These are phyloP conservation scores for Orthonevra nobilis DNA, from an alignment of 2,888 invertebrate genomes.

Conservation along the genomic window DNA sequence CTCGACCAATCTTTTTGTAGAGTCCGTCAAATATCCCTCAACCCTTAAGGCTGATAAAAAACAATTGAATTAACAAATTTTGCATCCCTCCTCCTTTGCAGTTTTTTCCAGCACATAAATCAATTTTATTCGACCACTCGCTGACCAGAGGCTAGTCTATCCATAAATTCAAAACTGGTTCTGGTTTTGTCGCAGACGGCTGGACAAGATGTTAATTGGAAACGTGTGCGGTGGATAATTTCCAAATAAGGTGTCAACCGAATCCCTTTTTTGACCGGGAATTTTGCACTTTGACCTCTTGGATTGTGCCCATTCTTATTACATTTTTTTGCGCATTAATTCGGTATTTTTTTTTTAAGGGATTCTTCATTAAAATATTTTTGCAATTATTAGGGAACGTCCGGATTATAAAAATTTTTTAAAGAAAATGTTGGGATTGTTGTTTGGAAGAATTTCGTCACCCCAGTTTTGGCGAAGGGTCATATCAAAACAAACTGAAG, in stretches of 20 bases:
- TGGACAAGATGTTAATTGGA: slow-evolving; percentile 68
- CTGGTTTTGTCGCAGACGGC: slow-evolving; percentile 7
- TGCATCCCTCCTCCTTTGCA: slow-evolving; percentile 56
- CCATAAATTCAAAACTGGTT: slow-evolving; percentile 50
- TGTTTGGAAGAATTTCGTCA: too few relatives aligned
- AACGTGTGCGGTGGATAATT: slow-evolving; percentile 71
- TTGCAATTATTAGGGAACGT: too few relatives aligned
- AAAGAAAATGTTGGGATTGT: too few relatives aligned
- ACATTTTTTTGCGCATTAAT: too few relatives aligned
- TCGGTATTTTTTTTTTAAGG: too few relatives aligned
- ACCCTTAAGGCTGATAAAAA: neutral
- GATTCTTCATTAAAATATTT: too few relatives aligned
- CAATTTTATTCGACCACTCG: slow-evolving; percentile 62
- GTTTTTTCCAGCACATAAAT: slow-evolving; percentile 70
- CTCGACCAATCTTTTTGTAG: too few relatives aligned
- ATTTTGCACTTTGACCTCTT: slow-evolving; percentile 55
- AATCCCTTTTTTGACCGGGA: slow-evolving; percentile 21
- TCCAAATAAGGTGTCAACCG: slow-evolving; percentile 64
- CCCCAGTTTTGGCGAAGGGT: too few relatives aligned
- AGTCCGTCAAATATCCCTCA: neutral
- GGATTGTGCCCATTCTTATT: neutral
- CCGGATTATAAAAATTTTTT: too few relatives aligned
- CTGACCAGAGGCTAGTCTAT: slow-evolving; percentile 47
- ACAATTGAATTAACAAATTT: slow-evolving; percentile 26
- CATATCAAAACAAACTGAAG: too few relatives aligned